A percentile compares a stretch with the other conserved stretches of the same genome.
Evolutionary conservation across 1,140 invertebrate species (phyloP).

Genomic region (Cheumatopsyche charites): DNA sequence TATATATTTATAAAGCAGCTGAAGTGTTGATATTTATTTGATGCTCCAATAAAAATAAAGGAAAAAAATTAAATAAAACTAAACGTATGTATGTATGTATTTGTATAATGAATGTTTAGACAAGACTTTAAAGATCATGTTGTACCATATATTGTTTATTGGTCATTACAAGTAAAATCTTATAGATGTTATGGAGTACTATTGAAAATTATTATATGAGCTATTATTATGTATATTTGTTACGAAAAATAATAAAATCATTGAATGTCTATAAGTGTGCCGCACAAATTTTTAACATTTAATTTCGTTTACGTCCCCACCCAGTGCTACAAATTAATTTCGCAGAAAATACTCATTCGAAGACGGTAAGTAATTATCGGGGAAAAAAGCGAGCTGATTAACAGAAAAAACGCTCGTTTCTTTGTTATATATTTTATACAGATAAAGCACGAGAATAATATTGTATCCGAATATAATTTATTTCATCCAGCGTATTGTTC

Average conservation of each 20-base stretch:
- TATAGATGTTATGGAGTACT: conserved; percentile 41
- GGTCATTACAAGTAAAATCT: conserved; percentile 42
- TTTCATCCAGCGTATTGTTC: background rate
- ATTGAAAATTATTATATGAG: conserved; percentile 32
- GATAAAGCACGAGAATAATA: no score
- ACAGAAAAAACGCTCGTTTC: background rate
- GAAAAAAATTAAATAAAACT: background rate
- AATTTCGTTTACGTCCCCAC: background rate
- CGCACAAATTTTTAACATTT: conserved; percentile 4
- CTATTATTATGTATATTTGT: conserved; percentile 29
- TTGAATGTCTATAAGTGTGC: conserved; percentile 27
- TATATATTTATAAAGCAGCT: conserved; percentile 6
- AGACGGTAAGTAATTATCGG: no score
- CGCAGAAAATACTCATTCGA: no score
- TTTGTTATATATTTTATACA: background rate
- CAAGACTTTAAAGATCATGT: conserved; percentile 33
- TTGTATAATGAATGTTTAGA: conserved; percentile 35
- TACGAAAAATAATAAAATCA: conserved; percentile 20
- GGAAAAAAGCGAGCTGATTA: no score
- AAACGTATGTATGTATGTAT: conserved; percentile 22
- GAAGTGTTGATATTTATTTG: conserved; percentile 13
- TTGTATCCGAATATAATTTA: no score
- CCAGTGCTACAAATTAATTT: no score
- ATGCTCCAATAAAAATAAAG: conserved; percentile 36
- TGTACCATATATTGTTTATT: conserved; percentile 37